Evolutionary conservation across 2,888 invertebrate species (phyloP).

Genomic region (Hanleya hanleyi): DNA sequence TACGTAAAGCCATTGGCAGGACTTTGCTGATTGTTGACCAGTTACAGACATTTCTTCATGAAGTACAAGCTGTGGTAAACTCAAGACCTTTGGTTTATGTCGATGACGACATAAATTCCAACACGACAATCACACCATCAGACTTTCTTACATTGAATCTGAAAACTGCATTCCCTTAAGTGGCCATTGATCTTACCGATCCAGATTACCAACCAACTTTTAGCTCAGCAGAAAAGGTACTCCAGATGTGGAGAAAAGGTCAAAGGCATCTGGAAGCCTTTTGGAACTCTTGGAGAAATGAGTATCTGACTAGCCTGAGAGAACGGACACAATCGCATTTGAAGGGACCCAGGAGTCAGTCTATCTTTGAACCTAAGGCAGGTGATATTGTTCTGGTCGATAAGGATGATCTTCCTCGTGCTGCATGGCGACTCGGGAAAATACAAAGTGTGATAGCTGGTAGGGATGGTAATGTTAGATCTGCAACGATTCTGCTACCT

Average conservation of each 20-base stretch:
- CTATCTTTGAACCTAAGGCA: not conserved
- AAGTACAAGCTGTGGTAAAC: constrained; percentile 22
- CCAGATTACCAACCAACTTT: not conserved
- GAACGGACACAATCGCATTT: constrained; percentile 19
- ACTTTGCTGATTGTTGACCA: constrained; percentile 14
- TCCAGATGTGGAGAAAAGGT: constrained; percentile 22
- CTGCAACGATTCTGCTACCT: constrained; percentile 12
- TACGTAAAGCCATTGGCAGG: constrained; percentile 21
- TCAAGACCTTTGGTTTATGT: constrained; percentile 26
- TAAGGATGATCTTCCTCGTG: constrained; percentile 22
- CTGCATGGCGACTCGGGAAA: constrained; percentile 17
- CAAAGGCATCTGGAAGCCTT: constrained; percentile 19
- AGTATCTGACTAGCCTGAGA: constrained; percentile 19
- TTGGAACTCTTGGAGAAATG: constrained; percentile 26
- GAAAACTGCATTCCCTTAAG: not conserved
- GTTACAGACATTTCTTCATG: constrained; percentile 23
- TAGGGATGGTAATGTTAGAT: constrained; percentile 16
- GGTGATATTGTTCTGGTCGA: constrained; percentile 22
- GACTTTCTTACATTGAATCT: not conserved
- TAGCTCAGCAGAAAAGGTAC: not conserved
- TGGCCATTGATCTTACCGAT: not conserved
- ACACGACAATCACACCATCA: constrained; percentile 14
- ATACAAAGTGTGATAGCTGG: constrained; percentile 6
- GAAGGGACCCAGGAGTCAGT: constrained; percentile 15
- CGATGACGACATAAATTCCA: constrained; percentile 24